Conservation (phyloP, 2,113 vertebrate genomes). For the Gobio gobio region DNA sequence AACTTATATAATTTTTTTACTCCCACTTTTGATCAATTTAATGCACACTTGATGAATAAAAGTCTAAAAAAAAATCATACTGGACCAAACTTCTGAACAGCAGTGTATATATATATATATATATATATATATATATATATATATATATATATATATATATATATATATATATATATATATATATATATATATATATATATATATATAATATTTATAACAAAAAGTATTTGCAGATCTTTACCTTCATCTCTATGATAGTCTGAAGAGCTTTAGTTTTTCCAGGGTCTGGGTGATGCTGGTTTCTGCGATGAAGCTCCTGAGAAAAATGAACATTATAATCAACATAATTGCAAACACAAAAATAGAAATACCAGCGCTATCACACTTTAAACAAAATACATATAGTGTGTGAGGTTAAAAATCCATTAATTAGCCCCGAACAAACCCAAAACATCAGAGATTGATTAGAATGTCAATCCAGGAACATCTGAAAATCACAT, state of each 20-base stretch:
- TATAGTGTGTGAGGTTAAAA: not conserved
- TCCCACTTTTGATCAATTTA: not conserved
- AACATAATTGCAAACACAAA: not conserved
- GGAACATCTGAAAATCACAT: not conserved
- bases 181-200: not conserved
- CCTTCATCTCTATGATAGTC: conserved; percentile 99
- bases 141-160: not conserved
- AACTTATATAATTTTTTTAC: not conserved
- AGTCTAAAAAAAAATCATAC: not conserved
- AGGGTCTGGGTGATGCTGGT: conserved; percentile 93
- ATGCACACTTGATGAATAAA: not conserved
- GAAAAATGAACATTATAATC: conserved; percentile 52
- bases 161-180: too few species aligned
- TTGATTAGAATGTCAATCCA: not conserved
- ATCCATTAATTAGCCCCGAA: not conserved
- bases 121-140: not conserved
- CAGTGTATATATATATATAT: not conserved
- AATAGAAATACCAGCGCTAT: too few species aligned
- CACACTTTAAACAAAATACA: too few species aligned
- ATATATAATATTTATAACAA: not conserved
- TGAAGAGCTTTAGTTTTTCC: conserved; percentile 98
- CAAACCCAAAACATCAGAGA: not conserved
- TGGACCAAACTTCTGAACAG: not conserved
- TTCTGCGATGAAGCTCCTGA: conserved; percentile 95
- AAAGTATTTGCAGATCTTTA: conserved; percentile 56